Percentiles rank a stretch among this genome's conserved stretches.
These are phyloP conservation scores for Murina feae DNA, from an alignment of 2,113 vertebrate species.

Conservation along the genomic window DNA sequence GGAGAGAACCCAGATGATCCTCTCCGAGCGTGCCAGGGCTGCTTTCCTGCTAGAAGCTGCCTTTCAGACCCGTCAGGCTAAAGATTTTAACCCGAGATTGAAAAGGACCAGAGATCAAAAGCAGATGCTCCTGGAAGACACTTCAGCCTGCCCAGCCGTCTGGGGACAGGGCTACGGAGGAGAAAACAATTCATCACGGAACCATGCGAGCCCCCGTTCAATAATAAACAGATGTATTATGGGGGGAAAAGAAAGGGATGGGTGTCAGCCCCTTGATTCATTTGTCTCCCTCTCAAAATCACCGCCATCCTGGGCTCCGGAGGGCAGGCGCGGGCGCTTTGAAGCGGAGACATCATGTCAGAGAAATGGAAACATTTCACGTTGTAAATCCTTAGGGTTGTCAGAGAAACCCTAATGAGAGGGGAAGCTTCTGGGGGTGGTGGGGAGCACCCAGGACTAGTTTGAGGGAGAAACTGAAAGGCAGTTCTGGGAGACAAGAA, in stretches of 20 bases:
- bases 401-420: conserved; percentile 79
- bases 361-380: conserved; percentile 80
- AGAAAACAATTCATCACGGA: conserved; percentile 88
- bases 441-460: conserved; percentile 52
- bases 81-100: conserved; percentile 85
- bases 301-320: conserved; percentile 81
- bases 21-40: conserved; percentile 19
- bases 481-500: neutral
- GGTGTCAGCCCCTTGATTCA: conserved; percentile 86
- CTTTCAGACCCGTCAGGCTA: conserved; percentile 79
- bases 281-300: conserved; percentile 82
- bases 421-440: conserved; percentile 52
- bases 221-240: conserved; percentile 93
- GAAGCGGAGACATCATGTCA: conserved; percentile 79
- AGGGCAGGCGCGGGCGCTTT: conserved; percentile 77
- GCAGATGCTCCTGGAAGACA: conserved; percentile 87
- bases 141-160: conserved; percentile 80
- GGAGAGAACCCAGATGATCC: conserved; percentile 14
- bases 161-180: conserved; percentile 84
- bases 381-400: conserved; percentile 80
- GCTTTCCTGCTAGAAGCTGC: conserved; percentile 74
- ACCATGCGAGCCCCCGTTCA: conserved; percentile 89
- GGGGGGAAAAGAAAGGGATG: conserved; percentile 74
- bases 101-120: conserved; percentile 87
- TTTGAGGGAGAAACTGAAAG: neutral